Conservation (phyloP, 2,113 vertebrate genomes). For the Silurus glanis region DNA sequence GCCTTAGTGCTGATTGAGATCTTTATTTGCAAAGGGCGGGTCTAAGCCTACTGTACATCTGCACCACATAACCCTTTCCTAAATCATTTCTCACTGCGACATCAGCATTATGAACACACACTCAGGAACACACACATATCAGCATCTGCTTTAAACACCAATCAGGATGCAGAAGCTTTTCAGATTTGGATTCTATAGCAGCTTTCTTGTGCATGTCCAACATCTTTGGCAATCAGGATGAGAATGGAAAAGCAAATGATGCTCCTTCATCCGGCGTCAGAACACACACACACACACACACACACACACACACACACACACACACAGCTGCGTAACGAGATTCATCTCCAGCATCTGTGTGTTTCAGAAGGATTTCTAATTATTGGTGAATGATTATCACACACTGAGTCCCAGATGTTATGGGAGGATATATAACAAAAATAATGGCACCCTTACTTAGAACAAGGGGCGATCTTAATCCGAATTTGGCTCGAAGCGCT, state of each 20-base stretch:
- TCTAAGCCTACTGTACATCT: slow-evolving; percentile 24
- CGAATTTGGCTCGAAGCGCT: too few species aligned
- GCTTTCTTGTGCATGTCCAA: slow-evolving; percentile 21
- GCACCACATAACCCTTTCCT: slow-evolving; percentile 15
- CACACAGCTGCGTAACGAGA: neutral
- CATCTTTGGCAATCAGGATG: slow-evolving; percentile 32
- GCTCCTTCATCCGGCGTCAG: slow-evolving; percentile 14
- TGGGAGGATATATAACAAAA: slow-evolving; percentile 30
- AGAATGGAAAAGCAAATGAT: slow-evolving; percentile 40
- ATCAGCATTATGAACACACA: slow-evolving; percentile 1
- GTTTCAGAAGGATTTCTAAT: slow-evolving; percentile 27
- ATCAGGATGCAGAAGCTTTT: neutral
- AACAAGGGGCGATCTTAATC: neutral
- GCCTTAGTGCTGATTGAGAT: neutral
- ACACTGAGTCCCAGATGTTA: neutral
- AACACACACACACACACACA: neutral
- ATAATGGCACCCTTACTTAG: slow-evolving; percentile 1
- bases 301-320: neutral
- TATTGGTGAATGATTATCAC: neutral
- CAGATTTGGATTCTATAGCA: neutral
- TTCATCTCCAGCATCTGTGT: neutral
- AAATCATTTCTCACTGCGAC: slow-evolving; percentile 48
- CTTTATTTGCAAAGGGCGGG: slow-evolving; percentile 24
- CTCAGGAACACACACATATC: neutral
- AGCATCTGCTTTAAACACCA: neutral